Base-by-base conservation (phyloP, 1,140 invertebrate genomes). In the Batillaria attramentaria region DNA sequence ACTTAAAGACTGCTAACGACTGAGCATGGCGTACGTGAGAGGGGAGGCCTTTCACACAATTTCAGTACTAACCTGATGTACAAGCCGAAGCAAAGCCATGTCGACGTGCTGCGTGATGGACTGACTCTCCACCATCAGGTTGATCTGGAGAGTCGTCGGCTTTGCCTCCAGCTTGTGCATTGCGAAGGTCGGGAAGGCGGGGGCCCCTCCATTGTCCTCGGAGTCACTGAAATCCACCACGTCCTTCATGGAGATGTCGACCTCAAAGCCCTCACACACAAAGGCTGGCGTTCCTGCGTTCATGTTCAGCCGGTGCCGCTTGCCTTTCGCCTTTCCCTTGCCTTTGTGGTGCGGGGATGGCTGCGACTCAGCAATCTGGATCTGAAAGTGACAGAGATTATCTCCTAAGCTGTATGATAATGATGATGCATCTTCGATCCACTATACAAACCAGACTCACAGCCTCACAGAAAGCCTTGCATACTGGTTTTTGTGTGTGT, bases 51-150 rank as follows among this genome's bases (percentile, higher is more conserved):
- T n/a, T n/a, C n/a, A n/a, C n/a, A n/a, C n/a, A n/a, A n/a, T n/a
- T n/a, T n/a, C n/a, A n/a, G n/a, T n/a, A n/a, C 46, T 37, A 50
- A 81, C 80, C 92, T 99, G 98, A 92, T 99, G 97, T 54, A 99
- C 92, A 35, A 99, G 92, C 76, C 98, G 92, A 35, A 99, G 90
- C 50, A 99, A 91, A 0, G 97, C 97, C 97, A 99, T 98, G 88
- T 99, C 99, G 10, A 97, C 95, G 93, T 95, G 89, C 46, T 92
- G 90, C 13, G 87, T 88, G 37, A 91, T 85, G 28, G 87, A 81
- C 24, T 88, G 79, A 81, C 85, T 84, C 70, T 89, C 88, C 3
- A 90, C 85, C 69, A 87, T 79, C 65, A 91, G 86, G 70, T 88
- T 88, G 46, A 89, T 86, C 79, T 90, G 88, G 54, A 90, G 81